phyloP scores from a whole-genome alignment of 2,797 vertebrate genomes.

The Telmatherina bonti region DNA sequence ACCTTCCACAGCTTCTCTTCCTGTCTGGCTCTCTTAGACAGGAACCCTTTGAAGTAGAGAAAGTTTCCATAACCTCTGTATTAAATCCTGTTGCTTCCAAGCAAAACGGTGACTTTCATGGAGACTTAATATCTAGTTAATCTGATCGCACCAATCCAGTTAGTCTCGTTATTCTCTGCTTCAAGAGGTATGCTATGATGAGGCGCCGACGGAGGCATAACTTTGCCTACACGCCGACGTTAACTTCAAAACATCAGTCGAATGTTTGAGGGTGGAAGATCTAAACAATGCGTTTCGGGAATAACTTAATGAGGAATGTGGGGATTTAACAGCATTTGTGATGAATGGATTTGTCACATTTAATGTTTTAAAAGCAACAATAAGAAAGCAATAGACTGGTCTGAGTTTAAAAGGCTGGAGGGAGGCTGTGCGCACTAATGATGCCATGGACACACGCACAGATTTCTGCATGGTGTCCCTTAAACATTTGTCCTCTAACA shows the following conservation, averaged over 20 bases:
- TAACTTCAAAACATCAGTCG: conserved; percentile 47
- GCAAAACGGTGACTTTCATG: conserved; percentile 57
- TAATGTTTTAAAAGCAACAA: conserved; percentile 44
- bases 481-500: conserved; percentile 43
- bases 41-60: conserved; percentile 69
- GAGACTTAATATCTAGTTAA: conserved; percentile 62
- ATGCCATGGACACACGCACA: conserved; percentile 37
- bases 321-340: conserved; percentile 43
- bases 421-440: conserved; percentile 54
- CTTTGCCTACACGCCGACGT: conserved; percentile 34
- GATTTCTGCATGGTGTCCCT: conserved; percentile 34
- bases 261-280: conserved; percentile 43
- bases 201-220: conserved; percentile 29
- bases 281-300: conserved; percentile 45
- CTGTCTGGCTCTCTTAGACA: conserved; percentile 58
- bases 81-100: conserved; percentile 36
- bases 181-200: conserved; percentile 44
- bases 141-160: conserved; percentile 72
- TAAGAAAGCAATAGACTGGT: conserved; percentile 23
- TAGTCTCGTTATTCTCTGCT: conserved; percentile 63
- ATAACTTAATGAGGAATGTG: conserved; percentile 46
- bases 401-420: conserved; percentile 36
- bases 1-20: conserved; percentile 48
- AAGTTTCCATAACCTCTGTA: conserved; percentile 41
- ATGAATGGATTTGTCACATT: conserved; percentile 50